Evolutionary conservation across 2,113 vertebrate species (phyloP), one percentile per base, ranked within the genome.

Genomic region (Malurus melanocephalus): DNA sequence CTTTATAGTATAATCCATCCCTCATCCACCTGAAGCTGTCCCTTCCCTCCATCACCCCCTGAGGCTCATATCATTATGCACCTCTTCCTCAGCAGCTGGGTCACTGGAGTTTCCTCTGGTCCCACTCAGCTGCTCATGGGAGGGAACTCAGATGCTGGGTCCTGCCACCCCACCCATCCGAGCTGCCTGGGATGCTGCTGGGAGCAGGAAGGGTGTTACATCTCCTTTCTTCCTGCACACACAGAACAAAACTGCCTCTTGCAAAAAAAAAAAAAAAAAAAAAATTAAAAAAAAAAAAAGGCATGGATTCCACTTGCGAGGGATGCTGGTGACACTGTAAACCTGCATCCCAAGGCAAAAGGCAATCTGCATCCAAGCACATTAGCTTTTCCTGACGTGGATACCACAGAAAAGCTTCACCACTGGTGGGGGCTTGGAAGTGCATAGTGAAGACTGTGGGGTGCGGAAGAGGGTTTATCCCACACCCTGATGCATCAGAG

Each of bases 51-150:
- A 48, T 40, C 45, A 52, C 4, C 5, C 35, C 26, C 23, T 23
- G 13, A 13, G 46, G 21, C 30, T 72, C n/a, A 13, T 8, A 49
- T 21, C 3, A 1, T 26, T 22, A 35, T 0, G 1, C 9, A 26
- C 10, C n/a, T 23, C 24, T 33, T 43, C 7, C 27, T 32, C 30
- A 62, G 53, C 53, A 67, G 66, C 40, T 2, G 0, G 8, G 24
- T 40, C 10, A 16, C 9, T 43, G 27, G 9, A 19, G 5, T 66
- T 32, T 49, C 32, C 65, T 32, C 22, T 73, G 48, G 38, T 16
- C 51, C 18, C 52, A 26, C 19, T 28, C 10, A 11, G 6, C 42
- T 46, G 33, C 22, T 33, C 32, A 55, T 0, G 2, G 72, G 14
- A 79, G 1, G 40, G 12, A 60, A 12, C 12, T 13, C 68, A 53